Evolutionary conservation across 2,113 vertebrate species (phyloP), one percentile per base, ranked within the genome.

Genomic region (Gila orcuttii): DNA sequence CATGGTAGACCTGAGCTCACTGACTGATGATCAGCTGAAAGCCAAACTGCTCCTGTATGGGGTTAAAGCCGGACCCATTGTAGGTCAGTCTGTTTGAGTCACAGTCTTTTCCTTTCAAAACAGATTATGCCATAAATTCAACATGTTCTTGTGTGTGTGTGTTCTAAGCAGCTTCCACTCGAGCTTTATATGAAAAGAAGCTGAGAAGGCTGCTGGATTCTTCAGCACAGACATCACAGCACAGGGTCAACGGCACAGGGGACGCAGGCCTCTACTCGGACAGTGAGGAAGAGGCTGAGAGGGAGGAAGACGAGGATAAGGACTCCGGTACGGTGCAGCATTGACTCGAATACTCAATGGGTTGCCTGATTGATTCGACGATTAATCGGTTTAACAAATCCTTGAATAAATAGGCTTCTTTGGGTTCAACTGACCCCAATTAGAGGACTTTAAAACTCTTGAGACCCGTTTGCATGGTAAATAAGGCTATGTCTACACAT

Each of bases 121-220:
- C 11, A 1, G 13, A 31, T 39, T 19, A 17, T 31, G n/a, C 3
- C 25, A 78, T 57, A 60, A 57, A 11, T 17, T 17, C 9, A 69
- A 31, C 39, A 33, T 57, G 50, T 79, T n/a, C 5, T 15, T 52
- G 36, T 83, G 77, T 87, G 45, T 87, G 45, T 88, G 2, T 89
- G 69, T 78, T 31, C 64, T 33, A 66, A 64, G 33, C 88, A 97
- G 97, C 93, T 83, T 95, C 95, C 85, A 97, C 96, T 85, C 93
- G 96, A 90, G 86, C 86, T 2, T 25, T 95, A 75, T 97, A 96
- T 90, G 96, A 97, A 87, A 95, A 90, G 71, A 97, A 95, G 88
- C 92, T 97, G 36, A 85, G 83, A 62, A 93, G 89, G 17, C 59
- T 97, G 88, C 86, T 96, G 88, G 85, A 42, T 10, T 9, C 6